These are phyloP conservation scores for Tigriopus japonicus DNA, from an alignment of 1,140 invertebrate species.

Conservation along the genomic window DNA sequence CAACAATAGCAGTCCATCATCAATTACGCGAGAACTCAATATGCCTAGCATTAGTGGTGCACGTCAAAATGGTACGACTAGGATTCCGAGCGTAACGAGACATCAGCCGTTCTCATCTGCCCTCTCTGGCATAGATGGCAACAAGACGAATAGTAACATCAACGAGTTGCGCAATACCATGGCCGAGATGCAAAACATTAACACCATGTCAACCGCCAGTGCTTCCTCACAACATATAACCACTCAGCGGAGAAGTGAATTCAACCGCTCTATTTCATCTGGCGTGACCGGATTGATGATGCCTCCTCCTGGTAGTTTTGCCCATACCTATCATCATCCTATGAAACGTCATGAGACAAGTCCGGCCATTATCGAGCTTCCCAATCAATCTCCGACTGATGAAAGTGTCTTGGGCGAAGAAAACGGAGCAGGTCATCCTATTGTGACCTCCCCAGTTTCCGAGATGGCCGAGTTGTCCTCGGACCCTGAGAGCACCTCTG, in stretches of 20 bases:
- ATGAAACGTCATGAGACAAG: background rate
- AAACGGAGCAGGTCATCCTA: background rate
- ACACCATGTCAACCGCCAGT: background rate
- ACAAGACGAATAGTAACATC: background rate
- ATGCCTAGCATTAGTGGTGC: no score
- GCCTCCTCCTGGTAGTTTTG: background rate
- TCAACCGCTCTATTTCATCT: background rate
- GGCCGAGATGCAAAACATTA: slow-evolving; percentile 10
- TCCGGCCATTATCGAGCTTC: background rate
- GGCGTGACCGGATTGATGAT: background rate
- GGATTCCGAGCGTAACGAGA: no score
- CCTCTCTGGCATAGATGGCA: no score
- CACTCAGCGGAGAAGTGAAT: background rate
- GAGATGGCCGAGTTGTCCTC: background rate
- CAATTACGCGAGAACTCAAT: no score
- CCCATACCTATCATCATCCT: background rate
- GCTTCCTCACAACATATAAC: background rate
- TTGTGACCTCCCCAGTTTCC: slow-evolving; percentile 5
- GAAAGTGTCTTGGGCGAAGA: background rate
- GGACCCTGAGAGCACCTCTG: background rate
- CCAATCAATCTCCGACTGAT: background rate
- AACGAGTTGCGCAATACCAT: slow-evolving; percentile 4
- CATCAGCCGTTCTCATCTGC: no score
- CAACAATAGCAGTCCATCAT: no score
- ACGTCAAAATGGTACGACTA: no score